phyloP scores from a whole-genome alignment of 2,113 vertebrate species.

The Cyanoliseus patagonus region DNA sequence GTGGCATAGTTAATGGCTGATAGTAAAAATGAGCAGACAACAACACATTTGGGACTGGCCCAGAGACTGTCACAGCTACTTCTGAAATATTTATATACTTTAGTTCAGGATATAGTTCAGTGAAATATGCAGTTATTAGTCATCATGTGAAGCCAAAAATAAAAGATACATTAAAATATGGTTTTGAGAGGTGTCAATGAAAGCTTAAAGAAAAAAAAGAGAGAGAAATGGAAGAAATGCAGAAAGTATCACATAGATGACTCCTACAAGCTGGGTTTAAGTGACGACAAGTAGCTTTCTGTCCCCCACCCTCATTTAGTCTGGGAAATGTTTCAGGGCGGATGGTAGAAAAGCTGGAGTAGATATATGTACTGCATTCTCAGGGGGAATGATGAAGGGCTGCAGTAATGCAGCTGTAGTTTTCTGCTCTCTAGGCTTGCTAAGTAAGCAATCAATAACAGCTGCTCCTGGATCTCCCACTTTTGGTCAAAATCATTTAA shows the following conservation, averaged over 20 bases:
- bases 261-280: not conserved
- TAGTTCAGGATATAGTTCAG: not conserved
- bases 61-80: not conserved
- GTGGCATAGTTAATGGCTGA: not conserved
- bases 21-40: not conserved
- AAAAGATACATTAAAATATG: not conserved
- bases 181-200: not conserved
- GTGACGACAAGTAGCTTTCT: not conserved
- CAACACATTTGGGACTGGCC: not conserved
- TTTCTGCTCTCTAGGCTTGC: not conserved
- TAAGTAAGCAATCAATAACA: not conserved
- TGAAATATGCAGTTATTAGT: not conserved
- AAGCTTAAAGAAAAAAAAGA: not conserved
- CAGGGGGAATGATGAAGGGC: no score
- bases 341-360: not conserved
- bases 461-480: not conserved
- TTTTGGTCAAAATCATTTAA: not conserved
- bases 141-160: not conserved
- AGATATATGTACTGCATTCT: not conserved
- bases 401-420: not conserved
- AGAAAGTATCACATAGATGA: not conserved
- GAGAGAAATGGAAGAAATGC: rapidly evolving
- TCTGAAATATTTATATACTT: not conserved
- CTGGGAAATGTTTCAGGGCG: not conserved
- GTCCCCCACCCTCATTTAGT: rapidly evolving